Evolutionary conservation across 2,888 invertebrate genomes (phyloP).

Genomic region (Stenodema calcarata): DNA sequence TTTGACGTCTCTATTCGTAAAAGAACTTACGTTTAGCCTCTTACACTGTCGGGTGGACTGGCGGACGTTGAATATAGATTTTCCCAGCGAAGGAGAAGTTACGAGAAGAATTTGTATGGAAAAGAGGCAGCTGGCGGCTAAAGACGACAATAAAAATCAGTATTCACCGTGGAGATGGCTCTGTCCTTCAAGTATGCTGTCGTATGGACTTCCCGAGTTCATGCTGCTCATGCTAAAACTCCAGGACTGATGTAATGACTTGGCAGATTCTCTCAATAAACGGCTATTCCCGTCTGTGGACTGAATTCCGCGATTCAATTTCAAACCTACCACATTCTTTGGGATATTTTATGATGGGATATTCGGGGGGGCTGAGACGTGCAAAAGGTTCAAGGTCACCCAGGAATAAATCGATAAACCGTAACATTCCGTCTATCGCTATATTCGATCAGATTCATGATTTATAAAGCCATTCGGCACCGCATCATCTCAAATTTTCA

Average conservation of each 20-base stretch:
- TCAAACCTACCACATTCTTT: not conserved
- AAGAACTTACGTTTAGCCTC: too few relatives aligned
- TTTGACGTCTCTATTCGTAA: too few relatives aligned
- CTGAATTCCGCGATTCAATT: not conserved
- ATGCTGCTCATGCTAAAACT: conserved; percentile 10
- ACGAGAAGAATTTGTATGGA: conserved; percentile 22
- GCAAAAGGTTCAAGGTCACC: too few relatives aligned
- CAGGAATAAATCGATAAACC: too few relatives aligned
- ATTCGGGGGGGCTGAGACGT: not conserved
- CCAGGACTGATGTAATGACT: not conserved
- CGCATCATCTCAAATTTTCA: too few relatives aligned
- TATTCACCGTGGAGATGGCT: not conserved
- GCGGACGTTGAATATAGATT: not conserved
- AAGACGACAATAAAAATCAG: conserved; percentile 22
- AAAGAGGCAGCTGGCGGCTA: not conserved
- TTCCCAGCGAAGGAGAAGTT: not conserved
- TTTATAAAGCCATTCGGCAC: too few relatives aligned
- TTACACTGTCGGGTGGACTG: not conserved
- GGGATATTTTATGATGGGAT: not conserved
- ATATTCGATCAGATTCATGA: too few relatives aligned
- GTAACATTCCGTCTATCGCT: too few relatives aligned
- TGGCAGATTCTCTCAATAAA: not conserved
- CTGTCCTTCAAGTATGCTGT: conserved; percentile 26
- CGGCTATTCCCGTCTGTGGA: not conserved
- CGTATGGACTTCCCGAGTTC: conserved; percentile 21